These are phyloP conservation scores for Sitta europaea DNA, from an alignment of 2,113 vertebrate species.

Conservation along the genomic window DNA sequence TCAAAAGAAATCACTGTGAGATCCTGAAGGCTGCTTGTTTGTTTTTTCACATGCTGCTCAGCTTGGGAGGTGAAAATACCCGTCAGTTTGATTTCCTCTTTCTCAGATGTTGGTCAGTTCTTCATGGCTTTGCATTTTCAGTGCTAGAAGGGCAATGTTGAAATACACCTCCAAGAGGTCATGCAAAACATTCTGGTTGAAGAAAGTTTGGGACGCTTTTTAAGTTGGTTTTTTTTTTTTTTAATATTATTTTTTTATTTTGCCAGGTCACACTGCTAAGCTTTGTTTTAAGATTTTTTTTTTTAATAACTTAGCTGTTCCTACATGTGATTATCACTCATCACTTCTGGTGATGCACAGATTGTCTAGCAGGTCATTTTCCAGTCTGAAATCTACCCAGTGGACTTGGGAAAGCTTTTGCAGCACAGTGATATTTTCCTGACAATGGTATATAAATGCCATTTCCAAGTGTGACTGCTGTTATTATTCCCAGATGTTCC, in stretches of 20 bases:
- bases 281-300: neutral
- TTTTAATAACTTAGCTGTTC: neutral
- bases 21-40: conserved; percentile 29
- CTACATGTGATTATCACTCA: neutral
- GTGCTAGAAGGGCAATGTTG: neutral
- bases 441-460: neutral
- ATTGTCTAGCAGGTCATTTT: conserved; percentile 6
- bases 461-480: conserved; percentile 34
- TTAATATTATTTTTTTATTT: too few relatives aligned
- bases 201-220: neutral
- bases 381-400: neutral
- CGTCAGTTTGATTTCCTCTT: conserved; percentile 4
- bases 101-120: neutral
- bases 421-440: neutral
- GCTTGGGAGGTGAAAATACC: conserved; percentile 41
- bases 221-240: neutral
- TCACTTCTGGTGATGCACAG: neutral
- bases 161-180: neutral
- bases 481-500: conserved; percentile 66
- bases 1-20: conserved; percentile 28
- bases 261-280: neutral
- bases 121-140: conserved; percentile 7
- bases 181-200: neutral
- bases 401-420: neutral
- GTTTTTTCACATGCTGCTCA: conserved; percentile 45